phyloP scores from a whole-genome alignment of 2,113 vertebrate genomes.

The Rallus limicola region DNA sequence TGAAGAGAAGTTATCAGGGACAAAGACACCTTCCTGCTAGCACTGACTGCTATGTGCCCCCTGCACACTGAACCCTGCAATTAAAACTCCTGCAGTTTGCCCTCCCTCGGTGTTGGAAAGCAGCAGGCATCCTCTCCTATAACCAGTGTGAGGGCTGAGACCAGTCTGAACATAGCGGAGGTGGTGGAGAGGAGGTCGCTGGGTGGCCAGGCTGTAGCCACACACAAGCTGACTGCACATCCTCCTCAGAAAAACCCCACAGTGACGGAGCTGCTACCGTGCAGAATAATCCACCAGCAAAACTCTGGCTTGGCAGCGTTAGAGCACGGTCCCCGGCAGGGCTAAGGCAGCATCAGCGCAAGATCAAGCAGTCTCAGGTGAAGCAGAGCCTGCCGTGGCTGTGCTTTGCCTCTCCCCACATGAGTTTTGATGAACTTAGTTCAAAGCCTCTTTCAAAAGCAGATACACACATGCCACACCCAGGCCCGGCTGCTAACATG shows the following conservation, averaged over 20 bases:
- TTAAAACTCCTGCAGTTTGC: not conserved
- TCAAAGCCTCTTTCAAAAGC: not conserved
- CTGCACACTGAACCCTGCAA: not conserved
- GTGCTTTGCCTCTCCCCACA: not conserved
- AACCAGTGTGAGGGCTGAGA: not conserved
- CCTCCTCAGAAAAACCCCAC: rapidly evolving
- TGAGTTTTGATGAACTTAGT: not conserved
- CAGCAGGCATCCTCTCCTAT: not conserved
- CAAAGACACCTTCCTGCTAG: not conserved
- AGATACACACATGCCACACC: not conserved
- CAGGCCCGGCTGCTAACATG: slow-evolving; percentile 7
- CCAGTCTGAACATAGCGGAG: rapidly evolving
- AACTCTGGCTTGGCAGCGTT: rapidly evolving
- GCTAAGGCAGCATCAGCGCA: rapidly evolving
- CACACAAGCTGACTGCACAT: rapidly evolving
- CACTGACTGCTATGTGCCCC: rapidly evolving
- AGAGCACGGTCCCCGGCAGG: rapidly evolving
- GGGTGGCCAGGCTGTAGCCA: not conserved
- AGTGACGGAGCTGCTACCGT: not conserved
- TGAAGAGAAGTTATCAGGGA: not conserved
- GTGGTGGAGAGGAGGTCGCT: rapidly evolving
- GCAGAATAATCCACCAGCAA: not conserved
- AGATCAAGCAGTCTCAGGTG: rapidly evolving
- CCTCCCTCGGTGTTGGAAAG: not conserved
- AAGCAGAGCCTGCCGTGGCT: not conserved